Base-by-base conservation (phyloP, 2,797 vertebrate species). In the Poeciliopsis turneri region DNA sequence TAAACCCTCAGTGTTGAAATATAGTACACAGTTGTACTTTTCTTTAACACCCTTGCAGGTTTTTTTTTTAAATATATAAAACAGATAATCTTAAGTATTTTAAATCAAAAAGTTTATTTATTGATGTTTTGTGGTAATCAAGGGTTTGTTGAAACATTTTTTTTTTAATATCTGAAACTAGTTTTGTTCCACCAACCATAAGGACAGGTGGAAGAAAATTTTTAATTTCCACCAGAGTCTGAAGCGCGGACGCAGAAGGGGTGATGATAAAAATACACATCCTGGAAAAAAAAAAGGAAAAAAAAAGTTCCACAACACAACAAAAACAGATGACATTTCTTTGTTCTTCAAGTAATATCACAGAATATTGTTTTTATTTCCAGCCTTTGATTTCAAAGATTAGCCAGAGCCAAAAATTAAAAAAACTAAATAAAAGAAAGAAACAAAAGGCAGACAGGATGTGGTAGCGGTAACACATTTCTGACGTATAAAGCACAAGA, bases 391-490 rank as follows among this genome's bases (percentile, higher is more conserved):
- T 68, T 25, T 16, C 6, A 70, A 70, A 70, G 13, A 70, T n/a
- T 5, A n/a, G 2, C 23, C 66, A 69, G 66, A n/a, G 20, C 12
- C 61, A 43, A 43, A 45, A 28, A n/a, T 7, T 2, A 9, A 45
- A 68, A 25, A 41, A 43, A 15, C 1, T 16, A 25, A 25, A 53
- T 53, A 53, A 53, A 53, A 53, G 23, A 53, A 53, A 51, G 41
- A 69, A n/a, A n/a, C 12, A 41, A 45, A 70, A 70, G 12, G 15
- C 68, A n/a, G 15, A 70, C 68, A 70, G 68, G 68, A 70, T 70
- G 68, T 70, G 68, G 39, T 4, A 41, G 66, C 0, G 36, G 36
- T 41, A 41, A 68, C 41, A n/a, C 36, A 25, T 70, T 70, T 70
- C 12, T 43, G 25, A 39, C 41, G 25, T 69, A 7, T 1, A 45